Conservation (phyloP, 2,797 vertebrate genomes). For the Sebastes alutus region DNA sequence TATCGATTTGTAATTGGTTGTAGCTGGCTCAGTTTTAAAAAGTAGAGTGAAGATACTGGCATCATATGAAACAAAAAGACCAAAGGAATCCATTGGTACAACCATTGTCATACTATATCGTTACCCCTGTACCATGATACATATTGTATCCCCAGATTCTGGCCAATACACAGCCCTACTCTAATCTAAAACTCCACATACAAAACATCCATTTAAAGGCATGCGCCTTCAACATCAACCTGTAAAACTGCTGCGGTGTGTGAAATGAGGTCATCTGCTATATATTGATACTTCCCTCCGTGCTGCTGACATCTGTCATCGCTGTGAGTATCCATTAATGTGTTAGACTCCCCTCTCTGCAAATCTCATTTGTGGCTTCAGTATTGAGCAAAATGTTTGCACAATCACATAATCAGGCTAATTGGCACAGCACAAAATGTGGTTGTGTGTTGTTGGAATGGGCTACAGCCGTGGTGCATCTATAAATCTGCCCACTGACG, state of each 20-base stretch:
- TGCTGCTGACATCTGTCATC: constrained; percentile 32
- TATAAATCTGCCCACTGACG: constrained; percentile 55
- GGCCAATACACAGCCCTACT: too few relatives aligned
- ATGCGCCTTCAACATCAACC: neutral
- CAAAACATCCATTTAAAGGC: neutral
- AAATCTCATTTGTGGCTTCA: constrained; percentile 39
- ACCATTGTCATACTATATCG: too few relatives aligned
- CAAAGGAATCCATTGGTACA: too few relatives aligned
- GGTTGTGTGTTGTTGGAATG: constrained; percentile 4
- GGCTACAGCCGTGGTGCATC: constrained; percentile 16
- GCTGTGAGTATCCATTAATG: constrained; percentile 26
- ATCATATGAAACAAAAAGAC: too few relatives aligned
- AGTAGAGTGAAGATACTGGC: too few relatives aligned
- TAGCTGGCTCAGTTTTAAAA: too few relatives aligned
- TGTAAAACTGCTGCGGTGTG: neutral
- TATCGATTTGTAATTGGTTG: too few relatives aligned
- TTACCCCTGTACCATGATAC: too few relatives aligned
- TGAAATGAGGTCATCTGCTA: constrained; percentile 42
- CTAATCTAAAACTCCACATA: neutral
- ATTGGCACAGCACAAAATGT: constrained; percentile 55
- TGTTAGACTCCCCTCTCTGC: constrained; percentile 15
- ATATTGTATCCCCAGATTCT: fast-evolving
- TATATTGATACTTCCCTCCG: constrained; percentile 19
- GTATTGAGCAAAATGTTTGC: constrained; percentile 49
- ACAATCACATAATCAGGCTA: constrained; percentile 52